Evolutionary conservation across 2,888 invertebrate genomes (phyloP).

Genomic region (Drosophila histrio): DNA sequence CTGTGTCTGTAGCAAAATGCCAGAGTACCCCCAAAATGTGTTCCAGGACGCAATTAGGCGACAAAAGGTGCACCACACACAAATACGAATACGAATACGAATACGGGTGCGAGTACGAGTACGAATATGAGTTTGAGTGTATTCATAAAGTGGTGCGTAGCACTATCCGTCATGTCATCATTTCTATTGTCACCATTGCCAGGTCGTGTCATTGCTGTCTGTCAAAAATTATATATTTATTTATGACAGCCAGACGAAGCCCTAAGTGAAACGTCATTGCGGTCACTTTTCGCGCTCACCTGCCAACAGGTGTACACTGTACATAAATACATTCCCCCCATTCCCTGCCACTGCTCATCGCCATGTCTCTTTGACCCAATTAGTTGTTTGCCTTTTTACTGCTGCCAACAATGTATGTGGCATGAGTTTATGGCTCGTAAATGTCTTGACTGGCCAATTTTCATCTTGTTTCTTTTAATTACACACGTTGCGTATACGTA

Average conservation of each 20-base stretch:
- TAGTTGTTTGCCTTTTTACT: conserved; percentile 56
- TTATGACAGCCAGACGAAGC: conserved; percentile 61
- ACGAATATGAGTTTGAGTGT: background rate
- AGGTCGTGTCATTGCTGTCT: conserved; percentile 50
- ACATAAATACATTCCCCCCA: background rate
- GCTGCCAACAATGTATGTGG: conserved; percentile 59
- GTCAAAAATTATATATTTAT: conserved; percentile 79
- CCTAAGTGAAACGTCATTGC: conserved; percentile 76
- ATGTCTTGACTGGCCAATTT: conserved; percentile 60
- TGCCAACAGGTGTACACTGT: conserved; percentile 69
- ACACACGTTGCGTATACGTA: conserved; percentile 65
- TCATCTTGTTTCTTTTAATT: conserved; percentile 62
- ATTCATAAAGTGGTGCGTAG: conserved; percentile 29
- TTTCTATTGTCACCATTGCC: conserved; percentile 76
- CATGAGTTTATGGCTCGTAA: conserved; percentile 75
- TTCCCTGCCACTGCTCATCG: conserved; percentile 2
- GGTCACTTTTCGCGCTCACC: conserved; percentile 54
- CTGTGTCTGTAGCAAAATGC: conserved; percentile 28
- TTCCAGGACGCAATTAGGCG: conserved; percentile 71
- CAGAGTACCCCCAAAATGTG: conserved; percentile 52
- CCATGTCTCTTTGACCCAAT: conserved; percentile 66
- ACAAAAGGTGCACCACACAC: conserved; percentile 58
- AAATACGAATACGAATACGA: background rate
- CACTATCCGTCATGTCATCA: conserved; percentile 69
- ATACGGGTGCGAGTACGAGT: background rate